Evolutionary conservation across 92 coral and sea anemone genomes (phyloP), one percentile per base, ranked within the genome.

Genomic region (Parazoanthus darwini): DNA sequence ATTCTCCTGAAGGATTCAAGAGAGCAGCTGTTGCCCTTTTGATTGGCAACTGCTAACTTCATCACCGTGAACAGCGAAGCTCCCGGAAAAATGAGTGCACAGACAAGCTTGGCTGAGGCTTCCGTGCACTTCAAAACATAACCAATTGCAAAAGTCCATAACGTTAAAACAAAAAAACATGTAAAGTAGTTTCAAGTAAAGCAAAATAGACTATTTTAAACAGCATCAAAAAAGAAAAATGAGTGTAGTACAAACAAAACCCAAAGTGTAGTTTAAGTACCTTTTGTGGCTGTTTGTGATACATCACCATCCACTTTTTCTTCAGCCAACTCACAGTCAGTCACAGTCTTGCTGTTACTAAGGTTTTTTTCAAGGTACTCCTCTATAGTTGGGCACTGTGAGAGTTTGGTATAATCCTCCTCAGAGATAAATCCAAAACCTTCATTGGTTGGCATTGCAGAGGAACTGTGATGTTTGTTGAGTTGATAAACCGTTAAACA

Each of bases 361-460:
- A 22, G 35, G 46, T 77, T 15, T 36, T 8, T 42, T 18, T 16
- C 66, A 11, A 91, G 75, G 79, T 82, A 91, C 87, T 91, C 91
- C 80, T 85, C 93, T 5, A 80, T 66, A 16, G 91, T 88, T 36
- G 93, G 93, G 25, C 14, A 87, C 13, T 80, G 73, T 14, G 93
- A 91, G 75, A 56, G 81, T 76, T 91, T 89, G 38, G 66, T 81
- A 78, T 89, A 91, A 80, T 86, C 83, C 71, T 91, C 91, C n/a
- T 86, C 85, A 66, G 90, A 80, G 88, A 91, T 63, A 66, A 80
- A 89, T 10, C 36, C 87, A 25, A 70, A 25, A 35, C 75, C 78
- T 82, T 82, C 77, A 71, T 73, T 71, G 78, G 77, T 22, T 70
- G 67, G 78, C 79, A 43, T 46, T 29, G 46, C 26, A 68, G 43